Conservation (phyloP, 92 coral and sea anemone genomes). For the Paragorgia papillata region DNA sequence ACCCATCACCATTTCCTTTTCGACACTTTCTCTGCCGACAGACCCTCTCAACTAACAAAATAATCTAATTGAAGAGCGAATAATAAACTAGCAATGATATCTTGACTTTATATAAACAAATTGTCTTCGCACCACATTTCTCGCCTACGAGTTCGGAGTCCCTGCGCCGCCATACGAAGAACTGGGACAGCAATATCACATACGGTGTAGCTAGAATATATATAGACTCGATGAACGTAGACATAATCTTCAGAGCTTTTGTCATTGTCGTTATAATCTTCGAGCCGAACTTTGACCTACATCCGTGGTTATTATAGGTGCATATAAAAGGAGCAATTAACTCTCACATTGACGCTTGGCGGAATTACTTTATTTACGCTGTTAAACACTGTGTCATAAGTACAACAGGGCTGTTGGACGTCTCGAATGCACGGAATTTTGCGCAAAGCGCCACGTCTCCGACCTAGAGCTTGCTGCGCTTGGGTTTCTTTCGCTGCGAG, state of each 20-base stretch:
- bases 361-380: conserved; percentile 6
- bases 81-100: conserved; percentile 8
- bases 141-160: no score
- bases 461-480: no score
- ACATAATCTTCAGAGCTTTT: not conserved
- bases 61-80: conserved; percentile 30
- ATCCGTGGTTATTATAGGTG: not conserved
- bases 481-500: conserved; percentile 17
- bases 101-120: conserved; percentile 8
- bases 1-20: conserved; percentile 32
- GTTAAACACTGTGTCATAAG: conserved; percentile 23
- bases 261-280: not conserved
- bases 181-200: no score
- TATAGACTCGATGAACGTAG: no score
- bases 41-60: conserved; percentile 22
- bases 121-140: conserved; percentile 24
- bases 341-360: conserved; percentile 23
- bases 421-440: conserved; percentile 1
- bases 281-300: conserved; percentile 35
- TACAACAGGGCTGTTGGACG: conserved; percentile 20
- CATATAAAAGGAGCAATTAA: conserved; percentile 31
- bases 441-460: no score
- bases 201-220: no score
- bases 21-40: conserved; percentile 36
- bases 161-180: no score